Evolutionary conservation across 2,797 vertebrate genomes (phyloP), one percentile per base, ranked within the genome.

Genomic region (Hippocampus kuda): DNA sequence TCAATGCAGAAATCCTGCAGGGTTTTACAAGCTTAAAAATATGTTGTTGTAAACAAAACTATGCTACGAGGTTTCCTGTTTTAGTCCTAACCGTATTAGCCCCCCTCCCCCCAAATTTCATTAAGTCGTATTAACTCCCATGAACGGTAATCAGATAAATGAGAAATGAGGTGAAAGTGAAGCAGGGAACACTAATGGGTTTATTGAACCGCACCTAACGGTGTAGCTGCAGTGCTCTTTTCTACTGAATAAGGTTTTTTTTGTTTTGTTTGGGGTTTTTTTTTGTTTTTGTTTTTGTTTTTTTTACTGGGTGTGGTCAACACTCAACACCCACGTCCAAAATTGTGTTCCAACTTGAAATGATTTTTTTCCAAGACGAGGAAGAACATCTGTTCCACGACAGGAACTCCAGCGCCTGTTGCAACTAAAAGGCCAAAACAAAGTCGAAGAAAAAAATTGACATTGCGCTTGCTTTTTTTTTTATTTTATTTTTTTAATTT

Each of bases 401-500:
- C 24, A 9, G 26, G 59, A 61, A 61, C 30, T 2, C 1, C 18
- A 1, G 59, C 15, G 18, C 27, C 34, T 38, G 16, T 22, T 38
- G 9, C 34, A 61, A 22, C 30, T 1, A 20, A 2, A 34, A 61
- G 30, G 30, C 30, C 59, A 34, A 34, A 61, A 61, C 26, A 16
- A 59, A 18, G 59, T 27, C 12, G 5, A 59, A 16, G 13, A 59
- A 13, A 27, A 5, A 57, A 12, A 27, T 27, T 26, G 56, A 59
- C 26, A 61, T 38, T 71, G 75, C 77, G 80, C 81, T 85, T 76
- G 78, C 57, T 59, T 27, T 75, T 78, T 22, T 38, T 34, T 34
- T 6, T 34, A 41, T 24, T 59, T 27, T 75, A 77, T 22, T 38
- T 34, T 34, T 34, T 34, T 41, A 46, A 20, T 64, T 64, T 77